phyloP scores from a whole-genome alignment of 2,888 invertebrate species.

The Orchesellides sinensis region DNA sequence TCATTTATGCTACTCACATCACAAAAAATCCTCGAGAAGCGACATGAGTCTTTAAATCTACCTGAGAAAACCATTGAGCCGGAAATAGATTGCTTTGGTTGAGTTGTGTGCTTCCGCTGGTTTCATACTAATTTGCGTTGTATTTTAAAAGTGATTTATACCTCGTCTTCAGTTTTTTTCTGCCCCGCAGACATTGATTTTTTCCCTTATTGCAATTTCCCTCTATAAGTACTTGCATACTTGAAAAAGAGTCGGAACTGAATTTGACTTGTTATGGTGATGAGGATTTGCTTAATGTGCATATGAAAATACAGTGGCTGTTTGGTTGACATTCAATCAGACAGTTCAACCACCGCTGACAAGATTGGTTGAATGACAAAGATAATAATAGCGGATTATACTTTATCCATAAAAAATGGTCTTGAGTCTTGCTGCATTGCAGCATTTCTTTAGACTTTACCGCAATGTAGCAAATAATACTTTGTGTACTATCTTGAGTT shows the following conservation, averaged over 20 bases:
- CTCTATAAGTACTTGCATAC: neutral
- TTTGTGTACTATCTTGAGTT: too few relatives aligned
- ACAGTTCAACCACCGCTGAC: constrained; percentile 60
- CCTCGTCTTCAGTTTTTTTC: neutral
- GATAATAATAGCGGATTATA: neutral
- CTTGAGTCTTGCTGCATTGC: too few relatives aligned
- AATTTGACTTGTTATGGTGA: neutral
- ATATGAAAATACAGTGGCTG: neutral
- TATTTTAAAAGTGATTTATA: neutral
- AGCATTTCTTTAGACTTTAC: too few relatives aligned
- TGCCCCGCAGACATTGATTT: neutral
- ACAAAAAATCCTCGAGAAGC: too few relatives aligned
- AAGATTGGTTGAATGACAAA: neutral
- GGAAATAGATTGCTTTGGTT: constrained; percentile 57
- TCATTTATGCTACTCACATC: too few relatives aligned
- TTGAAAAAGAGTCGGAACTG: too few relatives aligned
- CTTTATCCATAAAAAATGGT: neutral
- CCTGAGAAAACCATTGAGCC: constrained; percentile 53
- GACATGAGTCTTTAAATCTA: too few relatives aligned
- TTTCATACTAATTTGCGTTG: neutral
- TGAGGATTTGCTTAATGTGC: neutral
- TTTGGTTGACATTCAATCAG: constrained; percentile 49
- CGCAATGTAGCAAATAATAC: too few relatives aligned
- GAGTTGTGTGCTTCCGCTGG: constrained; percentile 14
- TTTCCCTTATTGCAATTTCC: neutral